A percentile compares a stretch with the other conserved stretches of the same genome.
Conservation (phyloP, 2,113 vertebrate species). For the Etia nguti region DNA sequence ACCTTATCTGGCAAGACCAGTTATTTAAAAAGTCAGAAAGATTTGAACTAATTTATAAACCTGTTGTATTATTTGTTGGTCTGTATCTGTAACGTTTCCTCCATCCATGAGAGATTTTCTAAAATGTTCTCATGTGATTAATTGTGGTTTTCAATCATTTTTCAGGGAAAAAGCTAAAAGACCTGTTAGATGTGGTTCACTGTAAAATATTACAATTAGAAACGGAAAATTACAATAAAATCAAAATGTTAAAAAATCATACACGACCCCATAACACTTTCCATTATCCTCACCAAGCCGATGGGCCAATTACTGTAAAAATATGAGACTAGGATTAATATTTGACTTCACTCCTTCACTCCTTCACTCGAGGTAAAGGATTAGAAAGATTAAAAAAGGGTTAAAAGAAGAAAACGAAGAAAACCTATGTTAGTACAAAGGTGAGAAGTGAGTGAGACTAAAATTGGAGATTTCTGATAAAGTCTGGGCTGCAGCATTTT, state of each 20-base stretch:
- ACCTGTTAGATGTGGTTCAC: background rate
- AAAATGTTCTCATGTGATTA: background rate
- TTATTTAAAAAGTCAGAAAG: background rate
- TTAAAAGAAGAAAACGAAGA: background rate
- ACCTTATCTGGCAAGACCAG: background rate
- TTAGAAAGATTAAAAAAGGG: background rate
- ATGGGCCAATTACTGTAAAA: background rate
- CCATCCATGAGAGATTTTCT: background rate
- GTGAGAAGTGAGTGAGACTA: background rate
- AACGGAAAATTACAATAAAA: background rate
- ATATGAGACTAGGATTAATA: background rate
- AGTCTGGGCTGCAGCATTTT: background rate
- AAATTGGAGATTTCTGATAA: background rate
- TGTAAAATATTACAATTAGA: background rate
- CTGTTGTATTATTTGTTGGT: background rate
- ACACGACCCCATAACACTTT: background rate
- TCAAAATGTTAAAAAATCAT: background rate
- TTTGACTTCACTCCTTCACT: background rate
- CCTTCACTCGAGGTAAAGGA: background rate
- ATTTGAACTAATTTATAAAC: background rate
- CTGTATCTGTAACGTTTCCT: rapidly evolving
- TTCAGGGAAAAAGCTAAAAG: background rate
- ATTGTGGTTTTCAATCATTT: background rate
- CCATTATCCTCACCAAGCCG: background rate
- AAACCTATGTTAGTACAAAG: background rate